Evolutionary conservation across 2,888 invertebrate genomes (phyloP).

Genomic region (Steinernema carpocapsae): DNA sequence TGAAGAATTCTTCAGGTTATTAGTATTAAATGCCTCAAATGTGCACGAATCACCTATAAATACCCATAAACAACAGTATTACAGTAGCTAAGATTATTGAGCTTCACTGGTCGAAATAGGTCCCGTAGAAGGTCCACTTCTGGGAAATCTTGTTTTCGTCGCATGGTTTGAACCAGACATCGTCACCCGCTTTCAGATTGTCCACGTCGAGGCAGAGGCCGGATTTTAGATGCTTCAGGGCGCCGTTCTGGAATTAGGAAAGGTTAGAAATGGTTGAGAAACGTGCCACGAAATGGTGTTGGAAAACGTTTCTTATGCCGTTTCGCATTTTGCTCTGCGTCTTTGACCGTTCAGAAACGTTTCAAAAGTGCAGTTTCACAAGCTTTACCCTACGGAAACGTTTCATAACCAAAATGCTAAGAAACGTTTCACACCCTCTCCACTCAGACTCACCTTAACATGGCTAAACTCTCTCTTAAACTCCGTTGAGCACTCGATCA

Average conservation of each 20-base stretch:
- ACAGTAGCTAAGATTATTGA: background rate
- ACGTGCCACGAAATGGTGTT: too few species aligned
- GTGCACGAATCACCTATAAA: background rate
- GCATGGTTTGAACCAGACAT: constrained; percentile 62
- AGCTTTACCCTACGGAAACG: too few species aligned
- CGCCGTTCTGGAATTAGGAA: constrained; percentile 49
- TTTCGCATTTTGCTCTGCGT: too few species aligned
- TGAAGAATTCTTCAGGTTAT: background rate
- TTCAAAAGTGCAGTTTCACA: too few species aligned
- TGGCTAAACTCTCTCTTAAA: constrained; percentile 44
- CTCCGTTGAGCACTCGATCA: constrained; percentile 27
- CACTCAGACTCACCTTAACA: background rate
- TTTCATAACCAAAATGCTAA: constrained; percentile 22
- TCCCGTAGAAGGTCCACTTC: constrained; percentile 44
- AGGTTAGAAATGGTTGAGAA: too few species aligned
- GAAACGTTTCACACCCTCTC: constrained; percentile 19
- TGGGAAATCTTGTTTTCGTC: constrained; percentile 43
- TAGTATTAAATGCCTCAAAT: background rate
- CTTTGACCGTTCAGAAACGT: too few species aligned
- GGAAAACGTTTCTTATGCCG: too few species aligned
- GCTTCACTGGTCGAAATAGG: constrained; percentile 14
- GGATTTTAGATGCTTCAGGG: constrained; percentile 67
- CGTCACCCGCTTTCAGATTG: constrained; percentile 67
- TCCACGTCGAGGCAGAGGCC: constrained; percentile 70
- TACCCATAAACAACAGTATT: background rate